phyloP scores from a whole-genome alignment of 2,797 vertebrate species.

The Anabas testudineus region DNA sequence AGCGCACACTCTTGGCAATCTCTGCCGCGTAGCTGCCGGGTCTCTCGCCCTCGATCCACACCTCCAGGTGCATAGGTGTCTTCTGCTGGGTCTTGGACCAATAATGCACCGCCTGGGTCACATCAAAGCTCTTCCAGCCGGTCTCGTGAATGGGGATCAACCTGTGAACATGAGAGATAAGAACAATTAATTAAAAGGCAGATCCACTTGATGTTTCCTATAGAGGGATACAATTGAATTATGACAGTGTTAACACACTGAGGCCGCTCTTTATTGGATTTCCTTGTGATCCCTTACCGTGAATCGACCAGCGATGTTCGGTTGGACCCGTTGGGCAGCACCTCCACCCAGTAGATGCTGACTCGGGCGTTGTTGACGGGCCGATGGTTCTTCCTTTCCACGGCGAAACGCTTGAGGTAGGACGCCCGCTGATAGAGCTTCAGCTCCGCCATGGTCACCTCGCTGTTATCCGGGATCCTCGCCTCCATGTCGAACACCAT shows the following conservation, averaged over 20 bases:
- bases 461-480: conserved; percentile 91
- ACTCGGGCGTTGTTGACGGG: conserved; percentile 89
- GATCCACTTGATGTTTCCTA: not conserved
- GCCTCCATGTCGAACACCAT: conserved; percentile 92
- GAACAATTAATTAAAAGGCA: conserved; percentile 47
- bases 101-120: conserved; percentile 94
- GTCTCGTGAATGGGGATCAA: conserved; percentile 90
- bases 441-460: conserved; percentile 95
- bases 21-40: conserved; percentile 89
- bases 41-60: conserved; percentile 93
- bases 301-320: conserved; percentile 92
- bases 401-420: conserved; percentile 76
- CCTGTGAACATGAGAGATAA: conserved; percentile 75
- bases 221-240: conserved; percentile 14
- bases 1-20: conserved; percentile 89
- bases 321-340: conserved; percentile 88
- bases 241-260: conserved; percentile 3
- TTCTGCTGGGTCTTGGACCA: conserved; percentile 87
- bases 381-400: conserved; percentile 82
- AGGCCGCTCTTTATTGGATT: not conserved
- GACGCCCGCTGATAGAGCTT: conserved; percentile 93
- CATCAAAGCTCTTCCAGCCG: conserved; percentile 96
- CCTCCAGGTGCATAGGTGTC: conserved; percentile 92
- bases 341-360: conserved; percentile 93
- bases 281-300: conserved; percentile 80